Evolutionary conservation across 2,797 vertebrate genomes (phyloP), one percentile per base, ranked within the genome.

Genomic region (Epinephelus awoara): DNA sequence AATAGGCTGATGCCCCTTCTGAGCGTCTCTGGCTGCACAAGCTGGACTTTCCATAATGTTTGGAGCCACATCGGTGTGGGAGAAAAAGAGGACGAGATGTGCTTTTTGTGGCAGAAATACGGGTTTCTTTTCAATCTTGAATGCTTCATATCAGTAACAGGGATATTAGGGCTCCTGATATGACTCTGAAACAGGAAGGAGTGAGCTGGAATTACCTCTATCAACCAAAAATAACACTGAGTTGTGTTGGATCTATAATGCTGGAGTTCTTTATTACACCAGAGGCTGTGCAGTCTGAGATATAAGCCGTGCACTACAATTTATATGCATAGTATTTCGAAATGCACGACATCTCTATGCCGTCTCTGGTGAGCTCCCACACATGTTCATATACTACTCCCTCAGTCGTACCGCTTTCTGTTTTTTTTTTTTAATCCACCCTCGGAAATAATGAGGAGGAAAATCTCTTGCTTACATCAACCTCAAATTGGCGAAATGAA

Each of bases 1-100:
- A 97, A 97, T 96, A 95, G 96, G 93, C 95, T 92, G 90, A 91
- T 92, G 92, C 88, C 90, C 88, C 91, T 94, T 92, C 83, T 87
- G 83, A 92, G 92, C 79, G 74, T 85, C 88, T 90, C 83, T 87
- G 83, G 91, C 93, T 91, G 93, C 94, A 92, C 93, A 88, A 84
- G 90, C 89, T 92, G 93, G 95, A 94, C 93, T 92, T 90, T 89
- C 83, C 80, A 75, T 84, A 83, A 88, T 74, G 72, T 72, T 84
- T 83, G 82, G 51, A 66, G 66, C 83, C 76, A 42, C 65, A 64
- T 70, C 11, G 10, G 65, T 72, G 56, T 73, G 65, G 50, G 38
- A 29, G 47, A 42, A 83, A 80, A 79, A 38, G 63, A 75, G 81
- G 55, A 40, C 12, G 25, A n/a, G 14, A 38, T 63, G 42, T 21